phyloP scores from a whole-genome alignment of 2,797 vertebrate genomes.

The Falco berigora region DNA sequence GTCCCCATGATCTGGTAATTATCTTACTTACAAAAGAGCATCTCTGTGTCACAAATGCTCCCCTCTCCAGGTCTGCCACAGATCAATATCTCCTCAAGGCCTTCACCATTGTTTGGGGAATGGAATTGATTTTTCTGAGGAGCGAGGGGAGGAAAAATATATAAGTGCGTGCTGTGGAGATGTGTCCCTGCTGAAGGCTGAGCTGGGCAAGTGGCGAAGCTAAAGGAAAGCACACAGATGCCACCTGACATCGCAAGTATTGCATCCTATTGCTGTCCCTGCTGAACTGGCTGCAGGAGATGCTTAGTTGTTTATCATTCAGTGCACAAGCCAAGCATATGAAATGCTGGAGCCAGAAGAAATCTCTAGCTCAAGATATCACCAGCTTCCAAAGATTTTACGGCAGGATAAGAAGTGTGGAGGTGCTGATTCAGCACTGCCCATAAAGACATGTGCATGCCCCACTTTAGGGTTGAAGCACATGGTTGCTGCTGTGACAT shows the following conservation, averaged over 20 bases:
- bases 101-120: constrained; percentile 65
- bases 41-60: constrained; percentile 66
- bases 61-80: constrained; percentile 47
- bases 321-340: not conserved
- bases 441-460: not conserved
- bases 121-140: constrained; percentile 63
- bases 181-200: not conserved
- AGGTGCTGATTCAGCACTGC: not conserved
- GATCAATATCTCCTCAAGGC: constrained; percentile 72
- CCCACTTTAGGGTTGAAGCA: not conserved
- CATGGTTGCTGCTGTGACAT: not conserved
- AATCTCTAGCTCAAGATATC: not conserved
- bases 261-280: not conserved
- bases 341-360: not conserved
- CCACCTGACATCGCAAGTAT: not conserved
- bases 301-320: not conserved
- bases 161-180: constrained; percentile 13
- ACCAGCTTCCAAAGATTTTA: not conserved
- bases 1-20: constrained; percentile 72
- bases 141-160: not conserved
- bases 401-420: not conserved
- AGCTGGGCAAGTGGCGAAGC: not conserved
- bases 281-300: not conserved
- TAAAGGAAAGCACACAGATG: not conserved
- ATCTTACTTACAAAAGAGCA: constrained; percentile 74